Evolutionary conservation across 2,888 invertebrate species (phyloP), one percentile per base, ranked within the genome.

Genomic region (Uropetala carovei): DNA sequence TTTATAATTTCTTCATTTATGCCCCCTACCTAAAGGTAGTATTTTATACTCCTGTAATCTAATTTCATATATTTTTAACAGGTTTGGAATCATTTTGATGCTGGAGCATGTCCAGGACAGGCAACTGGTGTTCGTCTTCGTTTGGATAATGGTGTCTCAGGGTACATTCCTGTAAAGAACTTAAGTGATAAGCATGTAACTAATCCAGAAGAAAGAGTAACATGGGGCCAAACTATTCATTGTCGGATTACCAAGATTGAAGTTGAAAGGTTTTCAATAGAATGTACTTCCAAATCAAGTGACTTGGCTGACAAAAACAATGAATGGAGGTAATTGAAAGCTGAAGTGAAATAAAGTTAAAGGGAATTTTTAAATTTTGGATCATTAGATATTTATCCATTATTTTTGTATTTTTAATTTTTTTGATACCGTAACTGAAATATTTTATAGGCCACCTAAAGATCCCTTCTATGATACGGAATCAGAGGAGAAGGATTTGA

Each of bases 81-180:
- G 96, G 99, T 99, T 89, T 99, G 99, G 99, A 99, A 98, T 95
- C 99, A 99, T 95, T 99, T 99, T 95, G 99, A 99, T 95, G 98
- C 98, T 0, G 98, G 98, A 58, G 97, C 97, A 0, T 99, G 99
- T 95, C 99, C 98, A 0, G 99, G 99, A 0, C 98, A 98, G 94
- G 98, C 99, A 0, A 98, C 98, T 0, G 99, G 99, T 0, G 97
- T 99, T 0, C 97, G 98, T 93, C 96, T 98, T 81, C 96, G 98
- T 0, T 95, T 99, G 4, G 99, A 99, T 95, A 99, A 99, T 95
- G 98, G 98, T 0, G 96, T 98, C 64, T 97, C 97, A 18, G 99
- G 99, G 0, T 99, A 99, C 95, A 98, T 99, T 94, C 98, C 98
- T 94, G 98, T 98, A 92, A 98, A 98, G 95, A 98, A 98, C 95